Base-by-base conservation (phyloP, 2,113 vertebrate species). In the Paradisaea rubra region DNA sequence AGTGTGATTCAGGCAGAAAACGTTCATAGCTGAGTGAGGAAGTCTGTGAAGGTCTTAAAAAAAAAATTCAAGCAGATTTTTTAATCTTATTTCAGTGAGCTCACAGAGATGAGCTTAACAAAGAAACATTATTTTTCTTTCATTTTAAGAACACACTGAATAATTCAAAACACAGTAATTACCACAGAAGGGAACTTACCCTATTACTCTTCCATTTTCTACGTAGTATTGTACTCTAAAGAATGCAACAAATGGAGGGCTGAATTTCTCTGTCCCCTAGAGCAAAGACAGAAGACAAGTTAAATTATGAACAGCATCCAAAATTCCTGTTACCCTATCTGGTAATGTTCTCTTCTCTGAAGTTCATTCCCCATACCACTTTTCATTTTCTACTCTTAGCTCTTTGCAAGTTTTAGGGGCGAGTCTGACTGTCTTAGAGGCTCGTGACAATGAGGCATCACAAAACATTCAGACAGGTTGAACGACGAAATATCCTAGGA, bases 201-300 rank as follows among this genome's bases (percentile, higher is more conserved):
- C 98, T 90, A 99, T 94, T 37, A 99, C 97, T 94, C 98, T 96
- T 49, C 99, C 99, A 30, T 99, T 98, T 94, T 99, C 98, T 80
- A 99, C 97, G 0, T 99, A 99, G 97, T 98, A 98, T 89, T 98
- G 99, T 68, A 99, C 99, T 97, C 98, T 97, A 59, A 99, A 98
- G 96, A 97, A 99, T 0, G 98, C 97, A 61, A 99, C 96, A 6
- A 98, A 97, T 66, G 98, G 98, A 84, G 98, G 96, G 3, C 92
- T 94, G 85, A 98, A 97, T 88, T 95, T 98, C 88, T 97, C 97
- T 56, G 96, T 77, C 72, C 95, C 98, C 98, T 99, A 97, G 10
- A 37, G 53, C 23, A 56, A 71, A 87, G 91, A 86, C 39, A 76
- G 79, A 89, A 66, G 20, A n/a, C 1, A 2, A n/a, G 24, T 90